Base-by-base conservation (phyloP, 2,888 invertebrate species). In the Archips crataeganus region DNA sequence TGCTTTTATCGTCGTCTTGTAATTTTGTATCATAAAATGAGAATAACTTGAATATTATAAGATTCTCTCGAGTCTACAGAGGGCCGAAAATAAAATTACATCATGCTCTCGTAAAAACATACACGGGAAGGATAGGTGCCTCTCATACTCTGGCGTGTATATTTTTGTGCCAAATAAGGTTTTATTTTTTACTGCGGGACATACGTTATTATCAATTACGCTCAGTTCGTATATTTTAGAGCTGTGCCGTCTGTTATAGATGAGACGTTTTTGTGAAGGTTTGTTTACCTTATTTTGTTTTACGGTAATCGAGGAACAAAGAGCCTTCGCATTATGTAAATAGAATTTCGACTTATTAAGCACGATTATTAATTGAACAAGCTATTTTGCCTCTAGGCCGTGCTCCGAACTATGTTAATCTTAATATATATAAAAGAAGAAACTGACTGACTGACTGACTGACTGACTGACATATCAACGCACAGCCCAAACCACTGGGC, bases 121-220 rank as follows among this genome's bases (percentile, higher is more conserved):
- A 65, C 51, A 65, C 15, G 34, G 39, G 64, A 49, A 60, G 64
- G 47, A 65, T 71, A 59, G 64, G 47, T 45, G 45, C 57, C 67
- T 36, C 67, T 36, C 59, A 2, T 23, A 39, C 51, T 45, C 23
- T 15, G 42, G 42, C 42, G 66, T 57, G 34, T 69, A 69, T 23
- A 59, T 71, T 71, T 71, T 59, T 71, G 59, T 47, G 71, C 64
- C n/a, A 59, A 71, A 62, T 70, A 59, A 64, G 70, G 70, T 70
- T 70, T 62, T 70, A 63, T 64, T 71, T 65, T 65, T 64, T 65
- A 65, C 59, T 65, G 47, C 59, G 70, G 70, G 47, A 70, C 70
- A 64, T 65, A 71, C 47, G 64, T 65, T 71, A 71, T 71, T 71
- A 65, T 49, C 71, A 65, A 71, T 71, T 71, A 71, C 71, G 47